A percentile compares a stretch with the other conserved stretches of the same genome.
Evolutionary conservation across 2,888 invertebrate genomes (phyloP).

Genomic region (Beris chalybata): DNA sequence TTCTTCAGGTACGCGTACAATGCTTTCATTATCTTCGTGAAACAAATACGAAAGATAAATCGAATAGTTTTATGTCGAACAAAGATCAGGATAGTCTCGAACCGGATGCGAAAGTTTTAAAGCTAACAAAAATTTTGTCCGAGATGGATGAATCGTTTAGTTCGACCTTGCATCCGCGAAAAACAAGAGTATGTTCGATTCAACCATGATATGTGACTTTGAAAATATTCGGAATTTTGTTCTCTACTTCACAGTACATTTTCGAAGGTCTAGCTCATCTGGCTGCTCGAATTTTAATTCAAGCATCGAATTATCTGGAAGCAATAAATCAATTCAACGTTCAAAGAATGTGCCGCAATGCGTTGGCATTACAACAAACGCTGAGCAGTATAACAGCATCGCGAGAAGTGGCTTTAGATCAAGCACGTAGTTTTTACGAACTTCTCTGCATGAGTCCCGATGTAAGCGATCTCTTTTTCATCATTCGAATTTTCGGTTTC

Average conservation of each 20-base stretch:
- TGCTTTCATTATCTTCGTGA: constrained; percentile 89
- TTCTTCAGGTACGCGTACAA: constrained; percentile 78
- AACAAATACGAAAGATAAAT: constrained; percentile 54
- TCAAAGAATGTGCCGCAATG: constrained; percentile 83
- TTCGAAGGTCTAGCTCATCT: constrained; percentile 85
- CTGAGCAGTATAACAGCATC: constrained; percentile 82
- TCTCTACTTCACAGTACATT: constrained; percentile 68
- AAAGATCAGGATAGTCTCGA: constrained; percentile 72
- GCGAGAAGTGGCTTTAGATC: constrained; percentile 81
- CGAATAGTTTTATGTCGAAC: constrained; percentile 50
- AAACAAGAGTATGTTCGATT: constrained; percentile 66
- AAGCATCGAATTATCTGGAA: constrained; percentile 76
- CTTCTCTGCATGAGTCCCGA: constrained; percentile 81
- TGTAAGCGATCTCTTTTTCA: constrained; percentile 57
- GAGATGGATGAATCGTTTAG: constrained; percentile 77
- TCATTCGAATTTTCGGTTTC: not conserved
- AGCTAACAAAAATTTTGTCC: constrained; percentile 75
- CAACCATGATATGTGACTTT: not conserved
- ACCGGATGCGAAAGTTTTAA: constrained; percentile 74
- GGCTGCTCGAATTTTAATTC: constrained; percentile 77
- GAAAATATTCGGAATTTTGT: not conserved
- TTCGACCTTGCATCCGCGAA: constrained; percentile 73
- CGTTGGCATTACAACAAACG: constrained; percentile 82
- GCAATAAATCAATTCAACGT: constrained; percentile 80
- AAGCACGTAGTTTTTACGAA: constrained; percentile 87